phyloP scores from a whole-genome alignment of 2,797 vertebrate species.

The Myotis vivesi region DNA sequence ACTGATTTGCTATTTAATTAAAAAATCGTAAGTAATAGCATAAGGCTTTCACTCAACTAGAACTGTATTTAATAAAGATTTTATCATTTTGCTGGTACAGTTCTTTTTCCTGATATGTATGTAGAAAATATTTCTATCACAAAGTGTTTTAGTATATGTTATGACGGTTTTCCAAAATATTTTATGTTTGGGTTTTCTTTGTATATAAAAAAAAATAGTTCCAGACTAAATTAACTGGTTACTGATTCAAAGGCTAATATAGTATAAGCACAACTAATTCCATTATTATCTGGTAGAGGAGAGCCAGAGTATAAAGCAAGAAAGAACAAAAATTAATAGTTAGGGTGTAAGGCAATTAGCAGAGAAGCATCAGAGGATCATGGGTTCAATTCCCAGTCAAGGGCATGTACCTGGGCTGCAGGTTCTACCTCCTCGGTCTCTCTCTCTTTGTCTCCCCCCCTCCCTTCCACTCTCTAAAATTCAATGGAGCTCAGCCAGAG shows the following conservation, averaged over 20 bases:
- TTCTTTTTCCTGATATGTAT: neutral
- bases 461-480: no score
- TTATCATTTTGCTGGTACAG: neutral
- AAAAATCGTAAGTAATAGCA: neutral
- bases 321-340: neutral
- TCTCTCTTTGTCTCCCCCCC: no score
- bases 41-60: neutral
- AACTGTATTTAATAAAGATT: slow-evolving; percentile 22
- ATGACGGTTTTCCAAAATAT: neutral
- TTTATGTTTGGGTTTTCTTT: neutral
- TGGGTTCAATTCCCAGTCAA: no score
- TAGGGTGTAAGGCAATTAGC: neutral
- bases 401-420: no score
- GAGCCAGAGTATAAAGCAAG: neutral
- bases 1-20: slow-evolving; percentile 20
- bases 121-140: neutral
- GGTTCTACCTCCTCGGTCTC: no score
- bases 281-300: neutral
- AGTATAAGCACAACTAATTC: neutral
- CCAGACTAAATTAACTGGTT: neutral
- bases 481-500: no score
- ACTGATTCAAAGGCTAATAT: neutral
- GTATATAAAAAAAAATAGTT: neutral
- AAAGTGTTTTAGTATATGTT: slow-evolving; percentile 6
- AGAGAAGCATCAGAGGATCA: neutral